Base-by-base conservation (phyloP, 2,113 vertebrate genomes). In the Serinus canaria region DNA sequence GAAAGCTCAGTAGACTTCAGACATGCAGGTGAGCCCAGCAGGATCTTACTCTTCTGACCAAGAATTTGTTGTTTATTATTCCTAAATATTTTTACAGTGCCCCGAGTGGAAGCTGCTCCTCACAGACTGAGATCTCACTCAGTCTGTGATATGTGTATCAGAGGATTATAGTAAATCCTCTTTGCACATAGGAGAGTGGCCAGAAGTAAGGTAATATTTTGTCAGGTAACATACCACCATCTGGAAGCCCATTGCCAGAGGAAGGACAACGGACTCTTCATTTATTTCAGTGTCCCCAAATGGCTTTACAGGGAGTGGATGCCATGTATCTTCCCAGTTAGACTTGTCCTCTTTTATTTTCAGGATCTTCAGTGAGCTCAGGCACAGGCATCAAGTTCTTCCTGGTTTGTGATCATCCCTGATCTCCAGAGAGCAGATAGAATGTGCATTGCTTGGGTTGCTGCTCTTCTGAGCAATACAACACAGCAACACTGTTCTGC, bases 171-270 rank as follows among this genome's bases (percentile, higher is more conserved):
- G 37, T 67, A 60, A 73, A 91, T 53, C 31, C 52, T 83, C 62
- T 52, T 15, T 20, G 33, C 1, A 4, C 11, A 55, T 2, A 76
- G 49, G 19, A 49, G 52, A 63, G 49, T 20, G 27, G 59, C 31
- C 83, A 81, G 64, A 63, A 81, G 25, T n/a, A n/a, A n/a, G n/a
- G n/a, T n/a, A n/a, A n/a, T n/a, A n/a, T 80, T 84, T 68, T 37
- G 33, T 46, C 24, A n/a, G 63, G 49, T 73, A 35, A 41, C 55
- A 63, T 49, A 53, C 24, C 39, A 49, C 7, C 6, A 47, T 55
- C 28, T 30, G 33, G 23, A 17, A 84, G 13, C 39, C 31, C 35
- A 68, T 23, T 68, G 28, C 59, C 22, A 55, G 37, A 43, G 74
- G 69, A 84, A 73, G 43, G 49, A 58, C 69, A 81, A 68, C 8